These are phyloP conservation scores for Ylistrum balloti DNA, from an alignment of 1,140 invertebrate genomes.

Conservation along the genomic window DNA sequence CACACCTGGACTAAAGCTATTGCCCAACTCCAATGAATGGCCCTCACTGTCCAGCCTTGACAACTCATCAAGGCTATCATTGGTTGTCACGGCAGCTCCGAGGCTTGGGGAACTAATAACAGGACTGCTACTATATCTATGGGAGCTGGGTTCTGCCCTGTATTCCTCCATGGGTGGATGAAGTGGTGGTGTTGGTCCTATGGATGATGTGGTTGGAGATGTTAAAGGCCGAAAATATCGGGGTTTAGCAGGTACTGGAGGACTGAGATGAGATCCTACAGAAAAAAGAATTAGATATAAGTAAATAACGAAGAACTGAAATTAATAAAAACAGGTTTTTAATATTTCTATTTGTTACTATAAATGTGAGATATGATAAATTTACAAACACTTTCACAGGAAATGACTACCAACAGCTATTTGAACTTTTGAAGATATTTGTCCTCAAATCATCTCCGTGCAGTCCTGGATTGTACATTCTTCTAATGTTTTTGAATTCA, in stretches of 20 bases:
- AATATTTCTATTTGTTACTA: too few species aligned
- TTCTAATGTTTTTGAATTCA: too few species aligned
- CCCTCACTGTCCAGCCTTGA: conserved; percentile 62
- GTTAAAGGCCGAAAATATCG: conserved; percentile 63
- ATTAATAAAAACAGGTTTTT: too few species aligned
- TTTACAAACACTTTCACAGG: too few species aligned
- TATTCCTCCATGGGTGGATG: conserved; percentile 64
- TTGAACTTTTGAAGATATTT: too few species aligned
- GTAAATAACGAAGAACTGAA: too few species aligned
- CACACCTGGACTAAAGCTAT: background rate
- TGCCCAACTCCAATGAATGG: conserved; percentile 51
- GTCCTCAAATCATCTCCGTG: too few species aligned
- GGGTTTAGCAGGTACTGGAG: conserved; percentile 59
- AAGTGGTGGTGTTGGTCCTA: conserved; percentile 50
- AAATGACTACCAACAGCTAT: too few species aligned
- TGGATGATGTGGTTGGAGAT: conserved; percentile 49
- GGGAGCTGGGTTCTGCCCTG: background rate
- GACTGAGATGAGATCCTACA: conserved; percentile 47
- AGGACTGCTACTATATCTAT: conserved; percentile 71
- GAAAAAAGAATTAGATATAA: background rate
- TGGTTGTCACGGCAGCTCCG: conserved; percentile 61
- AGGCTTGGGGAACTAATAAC: conserved; percentile 75
- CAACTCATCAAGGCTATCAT: conserved; percentile 69
- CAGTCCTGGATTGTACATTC: too few species aligned
- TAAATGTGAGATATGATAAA: too few species aligned